Percentiles rank a stretch among this genome's conserved stretches.
Conservation (phyloP, 1,140 invertebrate species). For the Ericerus pela region DNA sequence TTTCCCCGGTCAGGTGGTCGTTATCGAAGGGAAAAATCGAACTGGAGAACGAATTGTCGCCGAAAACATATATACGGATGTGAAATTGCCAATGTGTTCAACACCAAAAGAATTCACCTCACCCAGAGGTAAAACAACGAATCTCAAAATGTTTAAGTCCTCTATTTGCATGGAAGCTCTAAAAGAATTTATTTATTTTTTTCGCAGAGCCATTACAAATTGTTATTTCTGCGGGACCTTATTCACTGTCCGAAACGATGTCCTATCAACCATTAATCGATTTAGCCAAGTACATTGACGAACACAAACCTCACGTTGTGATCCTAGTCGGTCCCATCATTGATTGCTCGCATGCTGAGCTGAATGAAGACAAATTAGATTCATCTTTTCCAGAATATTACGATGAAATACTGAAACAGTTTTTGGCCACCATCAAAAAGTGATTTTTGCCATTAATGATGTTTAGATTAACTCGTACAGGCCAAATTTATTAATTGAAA, state of each 20-base stretch:
- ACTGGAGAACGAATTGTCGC: conserved; percentile 50
- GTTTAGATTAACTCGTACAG: neutral
- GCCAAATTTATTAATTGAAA: neutral
- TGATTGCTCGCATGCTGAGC: conserved; percentile 46
- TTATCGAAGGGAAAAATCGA: conserved; percentile 52
- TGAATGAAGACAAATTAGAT: conserved; percentile 38
- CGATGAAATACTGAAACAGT: conserved; percentile 45
- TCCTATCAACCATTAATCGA: conserved; percentile 66
- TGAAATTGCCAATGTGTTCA: conserved; percentile 26
- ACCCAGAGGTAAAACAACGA: neutral
- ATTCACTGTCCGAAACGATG: conserved; percentile 56
- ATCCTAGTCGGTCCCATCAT: conserved; percentile 72
- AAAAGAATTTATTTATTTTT: neutral
- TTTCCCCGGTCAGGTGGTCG: conserved; percentile 72
- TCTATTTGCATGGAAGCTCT: neutral
- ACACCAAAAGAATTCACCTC: conserved; percentile 7
- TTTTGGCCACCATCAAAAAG: conserved; percentile 39
- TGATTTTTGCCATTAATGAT: conserved; percentile 25
- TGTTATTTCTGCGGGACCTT: conserved; percentile 66
- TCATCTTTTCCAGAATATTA: conserved; percentile 57
- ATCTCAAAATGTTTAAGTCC: no score
- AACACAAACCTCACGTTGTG: conserved; percentile 59
- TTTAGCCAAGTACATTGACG: conserved; percentile 47
- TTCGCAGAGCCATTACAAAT: conserved; percentile 43
- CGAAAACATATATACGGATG: conserved; percentile 43